Conservation (phyloP, 2,888 invertebrate genomes). For the Cataglyphis cursor region DNA sequence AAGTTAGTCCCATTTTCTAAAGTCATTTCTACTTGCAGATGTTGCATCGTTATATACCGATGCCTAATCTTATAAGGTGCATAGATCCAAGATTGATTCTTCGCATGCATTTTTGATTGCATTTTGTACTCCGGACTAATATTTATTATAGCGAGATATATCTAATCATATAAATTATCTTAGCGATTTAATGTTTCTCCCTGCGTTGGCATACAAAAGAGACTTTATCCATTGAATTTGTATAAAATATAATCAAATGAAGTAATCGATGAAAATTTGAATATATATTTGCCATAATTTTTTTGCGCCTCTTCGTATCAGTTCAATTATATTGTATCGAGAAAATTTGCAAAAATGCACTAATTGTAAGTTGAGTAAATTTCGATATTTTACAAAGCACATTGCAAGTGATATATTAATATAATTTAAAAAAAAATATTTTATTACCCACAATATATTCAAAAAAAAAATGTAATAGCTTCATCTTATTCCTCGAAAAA, state of each 20-base stretch:
- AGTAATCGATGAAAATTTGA: not conserved
- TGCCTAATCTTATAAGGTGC: not conserved
- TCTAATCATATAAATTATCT: constrained; percentile 7
- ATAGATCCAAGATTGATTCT: not conserved
- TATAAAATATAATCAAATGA: constrained; percentile 1
- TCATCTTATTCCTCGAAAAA: not conserved
- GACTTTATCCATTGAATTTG: not conserved
- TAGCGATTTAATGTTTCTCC: not conserved
- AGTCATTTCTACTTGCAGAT: not conserved
- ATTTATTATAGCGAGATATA: constrained; percentile 29
- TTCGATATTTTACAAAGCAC: not conserved
- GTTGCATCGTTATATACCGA: not conserved
- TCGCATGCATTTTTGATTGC: constrained; percentile 37
- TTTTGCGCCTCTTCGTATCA: not conserved
- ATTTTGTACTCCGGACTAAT: constrained; percentile 40
- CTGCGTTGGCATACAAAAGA: not conserved
- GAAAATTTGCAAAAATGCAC: constrained; percentile 14
- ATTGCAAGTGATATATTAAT: not conserved
- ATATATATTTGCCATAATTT: not conserved
- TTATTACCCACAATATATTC: not conserved
- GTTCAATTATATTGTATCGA: constrained; percentile 4
- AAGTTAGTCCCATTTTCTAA: constrained; percentile 8
- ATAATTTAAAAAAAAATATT: not conserved
- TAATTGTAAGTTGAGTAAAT: not conserved
- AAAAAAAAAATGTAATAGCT: not conserved